A percentile compares a stretch with the other conserved stretches of the same genome.
Evolutionary conservation across 2,113 vertebrate species (phyloP).

Genomic region (Lamprologus sp.): DNA sequence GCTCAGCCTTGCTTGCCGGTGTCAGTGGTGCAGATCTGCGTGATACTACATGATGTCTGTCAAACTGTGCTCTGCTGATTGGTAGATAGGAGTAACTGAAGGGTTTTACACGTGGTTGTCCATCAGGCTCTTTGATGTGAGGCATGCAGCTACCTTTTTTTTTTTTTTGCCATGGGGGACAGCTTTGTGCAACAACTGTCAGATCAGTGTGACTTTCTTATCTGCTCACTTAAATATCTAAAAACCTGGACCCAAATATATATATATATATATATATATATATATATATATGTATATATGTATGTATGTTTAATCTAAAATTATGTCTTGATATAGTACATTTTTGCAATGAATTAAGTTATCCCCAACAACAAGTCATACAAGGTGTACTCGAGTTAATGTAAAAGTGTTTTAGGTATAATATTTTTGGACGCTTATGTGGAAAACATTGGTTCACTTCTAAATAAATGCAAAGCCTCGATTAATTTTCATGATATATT

Average conservation of each 20-base stretch:
- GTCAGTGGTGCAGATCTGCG: conserved; percentile 4
- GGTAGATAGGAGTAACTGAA: conserved; percentile 42
- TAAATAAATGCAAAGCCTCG: not conserved
- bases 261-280: not conserved
- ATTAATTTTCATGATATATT: not conserved
- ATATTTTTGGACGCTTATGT: not conserved
- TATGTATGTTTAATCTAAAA: not conserved
- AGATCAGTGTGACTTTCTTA: not conserved
- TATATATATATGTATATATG: fast-evolving
- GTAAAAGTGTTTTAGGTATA: not conserved
- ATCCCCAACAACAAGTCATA: not conserved
- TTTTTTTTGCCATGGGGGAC: conserved; percentile 19
- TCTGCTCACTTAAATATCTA: not conserved
- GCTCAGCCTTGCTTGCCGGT: not conserved
- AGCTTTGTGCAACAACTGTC: not conserved
- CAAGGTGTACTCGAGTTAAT: not conserved
- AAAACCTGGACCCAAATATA: not conserved
- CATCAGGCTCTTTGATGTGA: not conserved
- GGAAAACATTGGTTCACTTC: not conserved
- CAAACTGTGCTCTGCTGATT: conserved; percentile 20
- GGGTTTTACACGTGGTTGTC: conserved; percentile 3
- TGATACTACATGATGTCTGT: conserved; percentile 7
- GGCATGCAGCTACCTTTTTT: not conserved
- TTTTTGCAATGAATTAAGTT: not conserved
- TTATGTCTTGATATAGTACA: not conserved